Evolutionary conservation across 64 coral and sea anemone genomes (phyloP), one percentile per base, ranked within the genome.

Genomic region (Stichodactyla mertensii): DNA sequence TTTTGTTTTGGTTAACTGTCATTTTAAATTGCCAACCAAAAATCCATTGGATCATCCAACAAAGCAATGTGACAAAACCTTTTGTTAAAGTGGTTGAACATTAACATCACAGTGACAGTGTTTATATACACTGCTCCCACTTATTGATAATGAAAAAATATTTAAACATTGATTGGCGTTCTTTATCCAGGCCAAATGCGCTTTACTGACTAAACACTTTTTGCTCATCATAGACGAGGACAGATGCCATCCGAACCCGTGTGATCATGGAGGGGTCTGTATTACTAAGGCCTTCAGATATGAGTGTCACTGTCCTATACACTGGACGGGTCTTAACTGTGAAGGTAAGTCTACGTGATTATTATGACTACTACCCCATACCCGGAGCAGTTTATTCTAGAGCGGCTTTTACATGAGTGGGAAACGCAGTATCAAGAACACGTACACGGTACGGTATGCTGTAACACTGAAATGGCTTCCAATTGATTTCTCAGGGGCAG

Each of bases 241-340:
- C 77, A 87, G 82, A 23, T 99, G 97, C 79, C 93, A 94, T 22
- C 97, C 97, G 0, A 95, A 86, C 45, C 97, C 97, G 6, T 99
- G 97, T 83, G 90, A 86, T 52, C 87, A 99, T 82, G 97, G 90
- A 66, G 97, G 97, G 87, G 83, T 90, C 58, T 99, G 97, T 88
- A 83, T 95, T 26, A 90, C 93, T 1, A 94, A 99, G 70, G 93
- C 88, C 83, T 57, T 64, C 16, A 85, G 90, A 6, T 99, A 92
- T 71, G 90, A 92, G 31, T 99, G 97, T 80, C 93, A 92, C 45
- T 99, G 97, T 78, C 90, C 97, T 8, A 71, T 86, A 13, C 93
- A 94, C 55, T 99, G 93, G 92, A 51, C 88, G 60, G 97, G 97
- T 14, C 51, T 83, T 4, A 99, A 94, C 82, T 99, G 97, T 57